These are phyloP conservation scores for Drosophila paranaensis DNA, from an alignment of 2,888 invertebrate species.

Conservation along the genomic window DNA sequence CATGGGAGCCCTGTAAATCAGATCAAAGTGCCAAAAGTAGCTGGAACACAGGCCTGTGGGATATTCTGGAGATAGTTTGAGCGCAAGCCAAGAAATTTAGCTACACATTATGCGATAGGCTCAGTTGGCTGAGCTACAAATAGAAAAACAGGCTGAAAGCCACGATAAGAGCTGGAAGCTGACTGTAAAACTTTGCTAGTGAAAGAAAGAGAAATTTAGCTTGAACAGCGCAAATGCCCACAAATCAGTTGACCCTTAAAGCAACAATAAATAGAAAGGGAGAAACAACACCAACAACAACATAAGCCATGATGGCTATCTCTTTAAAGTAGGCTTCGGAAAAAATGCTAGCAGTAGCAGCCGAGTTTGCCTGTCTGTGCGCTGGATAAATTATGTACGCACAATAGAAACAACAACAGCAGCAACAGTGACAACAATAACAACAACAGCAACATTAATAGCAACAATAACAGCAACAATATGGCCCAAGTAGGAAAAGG, in stretches of 20 bases:
- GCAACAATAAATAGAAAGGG: not conserved
- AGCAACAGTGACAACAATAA: conserved; percentile 46
- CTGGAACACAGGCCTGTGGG: conserved; percentile 11
- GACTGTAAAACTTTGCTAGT: not conserved
- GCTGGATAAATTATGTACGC: conserved; percentile 67
- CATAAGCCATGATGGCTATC: not conserved
- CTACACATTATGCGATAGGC: conserved; percentile 4
- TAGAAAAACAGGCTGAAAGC: conserved; percentile 4
- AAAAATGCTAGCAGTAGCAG: conserved; percentile 33
- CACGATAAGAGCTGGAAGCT: not conserved
- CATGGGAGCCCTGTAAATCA: conserved; percentile 39
- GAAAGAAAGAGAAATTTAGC: conserved; percentile 7
- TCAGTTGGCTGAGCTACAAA: not conserved
- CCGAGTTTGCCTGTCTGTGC: conserved; percentile 38
- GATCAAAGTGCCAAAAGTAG: conserved; percentile 24
- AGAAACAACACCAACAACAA: not conserved
- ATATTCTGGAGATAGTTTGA: not conserved
- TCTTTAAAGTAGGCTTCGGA: conserved; percentile 43
- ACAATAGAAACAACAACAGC: conserved; percentile 53
- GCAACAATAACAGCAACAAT: conserved; percentile 53
- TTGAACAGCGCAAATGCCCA: conserved; percentile 23
- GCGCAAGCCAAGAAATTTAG: conserved; percentile 1
- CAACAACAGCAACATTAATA: conserved; percentile 36
- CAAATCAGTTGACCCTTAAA: conserved; percentile 40
- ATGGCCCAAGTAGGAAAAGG: conserved; percentile 66